These are phyloP conservation scores for Parapsyche elsis DNA, from an alignment of 1,140 invertebrate species.

Conservation along the genomic window DNA sequence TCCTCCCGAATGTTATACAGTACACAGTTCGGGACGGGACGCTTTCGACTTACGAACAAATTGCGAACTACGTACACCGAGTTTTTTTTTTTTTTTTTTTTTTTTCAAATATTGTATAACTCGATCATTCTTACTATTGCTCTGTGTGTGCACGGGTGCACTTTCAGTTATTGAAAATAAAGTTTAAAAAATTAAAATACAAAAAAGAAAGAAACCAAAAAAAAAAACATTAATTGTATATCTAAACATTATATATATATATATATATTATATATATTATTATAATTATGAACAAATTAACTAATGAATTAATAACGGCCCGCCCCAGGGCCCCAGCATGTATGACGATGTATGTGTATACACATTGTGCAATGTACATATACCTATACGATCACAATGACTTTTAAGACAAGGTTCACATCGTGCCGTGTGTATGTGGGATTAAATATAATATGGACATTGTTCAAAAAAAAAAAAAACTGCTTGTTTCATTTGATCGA, in stretches of 20 bases:
- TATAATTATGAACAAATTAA: constrained; percentile 58
- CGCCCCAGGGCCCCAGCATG: constrained; percentile 67
- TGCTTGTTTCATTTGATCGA: constrained; percentile 63
- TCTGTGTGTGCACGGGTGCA: constrained; percentile 67
- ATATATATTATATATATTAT: constrained; percentile 30
- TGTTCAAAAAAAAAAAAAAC: constrained; percentile 74
- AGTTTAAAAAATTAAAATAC: background rate
- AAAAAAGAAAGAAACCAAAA: background rate
- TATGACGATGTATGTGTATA: constrained; percentile 74
- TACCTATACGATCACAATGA: constrained; percentile 72
- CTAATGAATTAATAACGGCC: constrained; percentile 57
- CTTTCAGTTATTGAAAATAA: constrained; percentile 66
- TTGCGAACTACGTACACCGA: constrained; percentile 59
- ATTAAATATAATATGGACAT: constrained; percentile 88
- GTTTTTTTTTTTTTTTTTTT: too few species aligned
- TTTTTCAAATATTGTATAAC: constrained; percentile 36
- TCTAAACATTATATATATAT: constrained; percentile 54
- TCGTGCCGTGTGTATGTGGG: constrained; percentile 87
- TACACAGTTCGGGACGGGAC: too few species aligned
- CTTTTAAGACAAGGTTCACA: constrained; percentile 83
- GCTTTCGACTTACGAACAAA: constrained; percentile 60
- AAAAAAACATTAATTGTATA: constrained; percentile 60
- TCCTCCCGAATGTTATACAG: too few species aligned
- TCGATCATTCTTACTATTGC: constrained; percentile 54
- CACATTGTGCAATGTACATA: constrained; percentile 78